These are phyloP conservation scores for Cacajao melanocephalus DNA, from an alignment of 2,797 vertebrate genomes.

Conservation along the genomic window DNA sequence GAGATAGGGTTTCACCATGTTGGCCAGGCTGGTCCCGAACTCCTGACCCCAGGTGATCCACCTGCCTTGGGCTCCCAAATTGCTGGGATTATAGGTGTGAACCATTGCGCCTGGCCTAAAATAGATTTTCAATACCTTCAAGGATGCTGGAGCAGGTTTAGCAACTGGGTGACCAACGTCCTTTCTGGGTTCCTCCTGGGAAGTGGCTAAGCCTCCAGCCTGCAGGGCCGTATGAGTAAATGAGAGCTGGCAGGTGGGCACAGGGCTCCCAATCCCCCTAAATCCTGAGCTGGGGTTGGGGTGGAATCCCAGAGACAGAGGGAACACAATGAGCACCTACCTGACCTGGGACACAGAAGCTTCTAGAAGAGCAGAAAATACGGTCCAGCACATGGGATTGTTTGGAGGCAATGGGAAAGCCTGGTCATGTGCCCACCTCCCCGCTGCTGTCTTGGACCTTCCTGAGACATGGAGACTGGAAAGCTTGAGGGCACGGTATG, in stretches of 20 bases:
- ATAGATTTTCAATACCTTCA: not conserved
- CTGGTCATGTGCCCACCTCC: not conserved
- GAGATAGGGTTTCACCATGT: not conserved
- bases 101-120: not conserved
- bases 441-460: not conserved
- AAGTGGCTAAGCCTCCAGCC: not conserved
- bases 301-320: not conserved
- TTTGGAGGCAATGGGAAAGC: not conserved
- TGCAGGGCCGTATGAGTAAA: fast-evolving
- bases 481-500: not conserved
- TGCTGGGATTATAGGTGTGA: not conserved
- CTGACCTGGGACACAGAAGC: not conserved
- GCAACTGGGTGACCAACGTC: not conserved
- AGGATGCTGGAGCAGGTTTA: not conserved
- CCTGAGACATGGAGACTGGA: not conserved
- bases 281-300: not conserved
- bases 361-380: not conserved
- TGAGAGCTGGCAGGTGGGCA: not conserved
- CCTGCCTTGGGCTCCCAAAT: not conserved
- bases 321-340: not conserved
- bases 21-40: not conserved
- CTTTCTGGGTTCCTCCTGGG: not conserved
- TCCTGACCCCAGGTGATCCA: not conserved
- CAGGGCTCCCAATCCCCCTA: not conserved
- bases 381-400: too few relatives aligned